Base-by-base conservation (phyloP, 2,888 invertebrate species). In the Patella depressa region DNA sequence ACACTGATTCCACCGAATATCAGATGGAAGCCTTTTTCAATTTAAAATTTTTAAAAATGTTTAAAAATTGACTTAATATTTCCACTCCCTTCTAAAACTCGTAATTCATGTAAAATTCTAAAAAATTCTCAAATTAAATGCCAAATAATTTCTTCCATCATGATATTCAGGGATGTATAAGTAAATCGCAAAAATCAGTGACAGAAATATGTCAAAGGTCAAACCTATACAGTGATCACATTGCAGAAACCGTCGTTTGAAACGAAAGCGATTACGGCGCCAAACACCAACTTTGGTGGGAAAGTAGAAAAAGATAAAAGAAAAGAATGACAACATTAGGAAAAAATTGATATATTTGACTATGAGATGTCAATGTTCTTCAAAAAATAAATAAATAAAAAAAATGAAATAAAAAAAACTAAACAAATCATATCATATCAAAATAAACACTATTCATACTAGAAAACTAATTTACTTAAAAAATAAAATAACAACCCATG, bases 231-330 rank as follows among this genome's bases (percentile, higher is more conserved):
- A 65, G 65, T 83, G 80, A 53, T 83, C 83, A n/a, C 70, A 78
- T 59, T 79, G 79, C 14, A 83, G 81, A 78, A 81, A 84, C 53
- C 85, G 83, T 74, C 84, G 80, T 83, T 85, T 87, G 81, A 90
- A 88, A 80, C 87, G 88, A 84, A 88, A 88, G 73, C 88, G 87
- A 78, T 87, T 86, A 78, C 86, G 84, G 75, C 88, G 81, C 87
- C 90, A 88, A 69, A 88, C 84, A 80, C 89, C 89, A 80, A 89
- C 89, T 90, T 85, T 34, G 55, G 54, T 15, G 54, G 29, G 19
- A 19, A 19, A 29, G 54, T 74, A 15, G 57, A 59, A 24, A 19
- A 29, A 19, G 57, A 74, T 57, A 34, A 55, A 73, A 73, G 29
- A 24, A 74, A 53, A 57, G 57, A 55, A 14, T 59, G 74, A 19